Conservation (phyloP, 1,140 invertebrate species). For the Macrosteles quadrilineatus region DNA sequence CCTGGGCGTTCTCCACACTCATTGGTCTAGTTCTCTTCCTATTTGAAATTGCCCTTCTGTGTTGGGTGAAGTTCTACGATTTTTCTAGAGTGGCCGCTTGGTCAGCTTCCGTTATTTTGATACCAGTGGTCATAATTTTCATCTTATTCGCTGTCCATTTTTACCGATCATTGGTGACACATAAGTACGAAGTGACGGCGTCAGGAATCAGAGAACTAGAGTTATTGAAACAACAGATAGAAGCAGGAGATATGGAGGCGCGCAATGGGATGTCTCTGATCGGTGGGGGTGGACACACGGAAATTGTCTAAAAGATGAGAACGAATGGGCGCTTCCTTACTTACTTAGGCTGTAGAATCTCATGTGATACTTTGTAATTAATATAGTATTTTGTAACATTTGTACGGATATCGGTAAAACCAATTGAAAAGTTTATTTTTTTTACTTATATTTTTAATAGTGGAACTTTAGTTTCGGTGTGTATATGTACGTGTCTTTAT, state of each 20-base stretch:
- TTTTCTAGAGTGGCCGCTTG: conserved; percentile 72
- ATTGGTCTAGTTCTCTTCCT: conserved; percentile 92
- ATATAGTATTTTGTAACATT: too few species aligned
- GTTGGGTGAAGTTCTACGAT: conserved; percentile 90
- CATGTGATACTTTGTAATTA: too few species aligned
- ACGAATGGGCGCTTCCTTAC: too few species aligned
- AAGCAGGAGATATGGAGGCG: conserved; percentile 60
- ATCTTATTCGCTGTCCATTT: conserved; percentile 92
- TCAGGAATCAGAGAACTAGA: conserved; percentile 83
- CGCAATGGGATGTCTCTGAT: conserved; percentile 36
- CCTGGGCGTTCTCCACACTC: conserved; percentile 68
- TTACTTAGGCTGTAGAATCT: too few species aligned
- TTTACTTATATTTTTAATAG: too few species aligned
- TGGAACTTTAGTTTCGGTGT: too few species aligned
- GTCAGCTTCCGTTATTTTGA: conserved; percentile 85
- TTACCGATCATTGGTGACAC: conserved; percentile 86
- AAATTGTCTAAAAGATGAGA: conserved; percentile 27
- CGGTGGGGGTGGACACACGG: not conserved
- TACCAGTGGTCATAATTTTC: conserved; percentile 89
- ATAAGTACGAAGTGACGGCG: conserved; percentile 85
- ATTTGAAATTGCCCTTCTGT: conserved; percentile 91
- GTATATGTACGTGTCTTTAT: too few species aligned
- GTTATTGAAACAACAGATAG: conserved; percentile 81
- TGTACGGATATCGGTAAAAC: too few species aligned
- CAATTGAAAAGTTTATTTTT: too few species aligned